phyloP scores from a whole-genome alignment of 2,113 vertebrate genomes.

The Baryphthengus martii region DNA sequence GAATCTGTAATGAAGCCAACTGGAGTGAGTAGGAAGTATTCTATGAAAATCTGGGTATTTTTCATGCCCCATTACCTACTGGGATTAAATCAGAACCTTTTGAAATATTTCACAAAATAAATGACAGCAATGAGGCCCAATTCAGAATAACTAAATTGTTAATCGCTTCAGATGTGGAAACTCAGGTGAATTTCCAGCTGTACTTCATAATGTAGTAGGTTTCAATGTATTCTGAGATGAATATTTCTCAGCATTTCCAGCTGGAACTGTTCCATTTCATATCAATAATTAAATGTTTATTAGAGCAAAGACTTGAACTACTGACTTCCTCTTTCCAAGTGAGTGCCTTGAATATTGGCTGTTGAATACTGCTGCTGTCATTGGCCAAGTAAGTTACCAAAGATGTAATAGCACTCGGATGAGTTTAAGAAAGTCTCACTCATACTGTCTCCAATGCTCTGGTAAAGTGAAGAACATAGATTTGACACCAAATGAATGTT shows the following conservation, averaged over 20 bases:
- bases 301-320: not conserved
- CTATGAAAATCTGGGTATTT: not conserved
- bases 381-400: not conserved
- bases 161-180: not conserved
- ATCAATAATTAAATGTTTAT: constrained; percentile 37
- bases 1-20: not conserved
- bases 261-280: not conserved
- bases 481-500: not conserved
- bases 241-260: not conserved
- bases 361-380: not conserved
- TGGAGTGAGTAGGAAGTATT: not conserved
- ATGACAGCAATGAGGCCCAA: not conserved
- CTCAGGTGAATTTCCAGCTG: not conserved
- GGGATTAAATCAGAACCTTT: not conserved
- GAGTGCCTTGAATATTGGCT: not conserved
- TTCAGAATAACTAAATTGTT: not conserved
- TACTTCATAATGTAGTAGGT: not conserved
- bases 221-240: not conserved
- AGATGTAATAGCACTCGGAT: not conserved
- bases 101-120: constrained; percentile 4
- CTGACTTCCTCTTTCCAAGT: not conserved
- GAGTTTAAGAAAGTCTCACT: not conserved
- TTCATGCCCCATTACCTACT: not conserved
- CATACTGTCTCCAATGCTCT: not conserved
- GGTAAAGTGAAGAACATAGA: not conserved